A percentile compares a stretch with the other conserved stretches of the same genome.
Evolutionary conservation across 1,140 invertebrate species (phyloP).

Genomic region (Oncopeltus fasciatus): DNA sequence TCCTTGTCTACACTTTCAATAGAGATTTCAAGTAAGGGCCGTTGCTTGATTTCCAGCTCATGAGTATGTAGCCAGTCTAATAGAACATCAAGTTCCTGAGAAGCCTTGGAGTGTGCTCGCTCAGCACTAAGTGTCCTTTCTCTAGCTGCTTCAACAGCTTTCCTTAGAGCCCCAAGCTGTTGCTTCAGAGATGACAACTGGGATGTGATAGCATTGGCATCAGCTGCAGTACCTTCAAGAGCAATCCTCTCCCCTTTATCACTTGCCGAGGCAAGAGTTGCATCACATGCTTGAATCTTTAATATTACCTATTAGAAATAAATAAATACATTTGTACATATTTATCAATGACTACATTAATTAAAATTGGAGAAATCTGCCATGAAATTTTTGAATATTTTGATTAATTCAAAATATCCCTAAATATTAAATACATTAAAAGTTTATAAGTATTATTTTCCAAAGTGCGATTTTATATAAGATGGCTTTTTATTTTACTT

Average conservation of each 20-base stretch:
- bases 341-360: too few relatives aligned
- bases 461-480: too few relatives aligned
- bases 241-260: conserved; percentile 87
- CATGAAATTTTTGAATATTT: too few relatives aligned
- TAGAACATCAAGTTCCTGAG: conserved; percentile 62
- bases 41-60: conserved; percentile 64
- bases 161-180: conserved; percentile 43
- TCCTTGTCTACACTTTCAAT: conserved; percentile 65
- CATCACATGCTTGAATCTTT: conserved; percentile 78
- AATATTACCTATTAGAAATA: conserved; percentile 49
- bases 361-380: too few relatives aligned
- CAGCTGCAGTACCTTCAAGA: conserved; percentile 67
- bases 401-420: too few relatives aligned
- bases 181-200: conserved; percentile 74
- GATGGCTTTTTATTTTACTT: too few relatives aligned
- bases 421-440: too few relatives aligned
- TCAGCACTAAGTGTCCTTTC: conserved; percentile 75
- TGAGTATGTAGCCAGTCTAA: conserved; percentile 73
- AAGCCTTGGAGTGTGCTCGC: conserved; percentile 62
- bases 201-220: conserved; percentile 74
- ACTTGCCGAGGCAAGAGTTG: conserved; percentile 63
- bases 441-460: too few relatives aligned
- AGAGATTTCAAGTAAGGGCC: conserved; percentile 64
- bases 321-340: too few relatives aligned
- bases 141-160: conserved; percentile 67